These are phyloP conservation scores for Microctenopoma lineatum DNA, from an alignment of 2,797 vertebrate species.

Conservation along the genomic window DNA sequence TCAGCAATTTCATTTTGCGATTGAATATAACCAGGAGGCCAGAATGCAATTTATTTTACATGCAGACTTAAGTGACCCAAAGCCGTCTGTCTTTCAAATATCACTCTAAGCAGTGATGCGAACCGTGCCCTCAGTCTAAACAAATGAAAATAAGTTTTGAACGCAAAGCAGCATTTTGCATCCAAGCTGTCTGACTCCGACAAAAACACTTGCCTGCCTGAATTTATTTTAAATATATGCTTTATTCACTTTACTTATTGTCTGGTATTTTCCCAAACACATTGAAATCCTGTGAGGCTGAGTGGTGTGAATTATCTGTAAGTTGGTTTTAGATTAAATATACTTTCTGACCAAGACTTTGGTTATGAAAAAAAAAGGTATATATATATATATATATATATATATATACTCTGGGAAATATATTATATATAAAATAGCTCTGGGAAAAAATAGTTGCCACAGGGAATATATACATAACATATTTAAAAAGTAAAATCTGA, in stretches of 20 bases:
- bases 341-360: slow-evolving; percentile 29
- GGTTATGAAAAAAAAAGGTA: background rate
- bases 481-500: no score
- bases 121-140: slow-evolving; percentile 43
- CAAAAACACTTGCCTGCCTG: slow-evolving; percentile 4
- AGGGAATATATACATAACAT: no score
- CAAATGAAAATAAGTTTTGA: slow-evolving; percentile 37
- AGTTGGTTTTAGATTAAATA: slow-evolving; percentile 18
- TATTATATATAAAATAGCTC: no score
- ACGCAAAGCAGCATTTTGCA: slow-evolving; percentile 30
- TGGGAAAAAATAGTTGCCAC: no score
- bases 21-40: slow-evolving; percentile 26
- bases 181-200: slow-evolving; percentile 23
- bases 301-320: background rate
- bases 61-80: slow-evolving; percentile 33
- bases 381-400: no score
- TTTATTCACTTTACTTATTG: slow-evolving; percentile 32
- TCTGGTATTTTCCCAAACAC: slow-evolving; percentile 39
- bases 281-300: slow-evolving; percentile 28
- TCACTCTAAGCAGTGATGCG: slow-evolving; percentile 21
- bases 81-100: slow-evolving; percentile 35
- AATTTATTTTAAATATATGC: slow-evolving; percentile 25
- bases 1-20: slow-evolving; percentile 30
- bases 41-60: slow-evolving; percentile 29
- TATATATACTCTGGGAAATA: no score